phyloP scores from a whole-genome alignment of 1,140 invertebrate genomes.

The Microvelia longipes region DNA sequence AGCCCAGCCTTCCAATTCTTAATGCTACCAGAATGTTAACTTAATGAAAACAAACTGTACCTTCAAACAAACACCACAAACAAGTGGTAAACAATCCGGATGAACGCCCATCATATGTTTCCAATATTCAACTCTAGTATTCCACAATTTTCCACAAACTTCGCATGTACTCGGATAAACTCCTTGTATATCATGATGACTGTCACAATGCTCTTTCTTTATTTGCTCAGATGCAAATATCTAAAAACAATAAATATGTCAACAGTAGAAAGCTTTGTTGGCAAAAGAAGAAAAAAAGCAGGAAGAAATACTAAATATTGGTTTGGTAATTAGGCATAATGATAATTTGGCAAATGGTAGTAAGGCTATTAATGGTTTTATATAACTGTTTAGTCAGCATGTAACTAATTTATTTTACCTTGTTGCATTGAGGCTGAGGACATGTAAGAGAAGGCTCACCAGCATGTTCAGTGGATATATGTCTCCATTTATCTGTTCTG shows the following conservation, averaged over 20 bases:
- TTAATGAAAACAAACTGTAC: no score
- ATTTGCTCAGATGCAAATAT: constrained; percentile 35
- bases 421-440: constrained; percentile 32
- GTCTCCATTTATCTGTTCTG: constrained; percentile 38
- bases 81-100: constrained; percentile 35
- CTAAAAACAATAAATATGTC: no score
- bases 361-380: no score
- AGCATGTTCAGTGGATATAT: constrained; percentile 32
- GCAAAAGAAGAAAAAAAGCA: no score
- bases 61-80: constrained; percentile 39
- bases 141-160: constrained; percentile 38
- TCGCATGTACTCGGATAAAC: constrained; percentile 26
- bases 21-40: no score
- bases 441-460: constrained; percentile 33
- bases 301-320: no score
- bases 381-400: no score
- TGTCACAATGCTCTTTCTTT: constrained; percentile 32
- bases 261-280: no score
- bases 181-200: constrained; percentile 35
- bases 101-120: constrained; percentile 41
- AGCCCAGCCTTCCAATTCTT: no score
- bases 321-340: no score
- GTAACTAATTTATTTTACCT: no score
- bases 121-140: constrained; percentile 38
- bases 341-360: no score